Evolutionary conservation across 2,888 invertebrate genomes (phyloP).

Genomic region (Zeuzera pyrina): DNA sequence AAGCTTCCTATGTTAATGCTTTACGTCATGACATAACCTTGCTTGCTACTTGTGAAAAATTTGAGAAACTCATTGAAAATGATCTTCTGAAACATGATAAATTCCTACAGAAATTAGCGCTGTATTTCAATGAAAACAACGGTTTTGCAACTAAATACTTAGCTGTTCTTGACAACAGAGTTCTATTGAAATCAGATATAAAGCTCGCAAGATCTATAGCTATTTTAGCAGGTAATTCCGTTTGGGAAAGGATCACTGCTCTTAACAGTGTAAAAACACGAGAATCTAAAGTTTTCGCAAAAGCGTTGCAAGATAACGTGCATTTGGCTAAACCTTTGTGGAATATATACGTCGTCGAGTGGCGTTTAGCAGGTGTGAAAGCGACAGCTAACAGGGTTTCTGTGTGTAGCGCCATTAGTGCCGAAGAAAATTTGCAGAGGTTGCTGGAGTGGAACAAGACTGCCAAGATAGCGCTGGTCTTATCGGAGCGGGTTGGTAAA

Average conservation of each 20-base stretch:
- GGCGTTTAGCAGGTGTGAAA: conserved; percentile 33
- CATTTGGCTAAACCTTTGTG: conserved; percentile 29
- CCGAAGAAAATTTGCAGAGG: conserved; percentile 19
- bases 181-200: neutral
- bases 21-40: conserved; percentile 25
- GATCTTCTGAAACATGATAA: neutral
- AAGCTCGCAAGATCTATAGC: neutral
- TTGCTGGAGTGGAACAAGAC: conserved; percentile 30
- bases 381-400: conserved; percentile 31
- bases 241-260: conserved; percentile 8
- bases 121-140: neutral
- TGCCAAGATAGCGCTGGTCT: conserved; percentile 24
- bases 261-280: conserved; percentile 15
- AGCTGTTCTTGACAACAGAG: neutral
- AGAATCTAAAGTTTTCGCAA: conserved; percentile 17
- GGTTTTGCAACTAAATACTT: neutral
- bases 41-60: neutral
- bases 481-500: too few relatives aligned
- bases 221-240: neutral
- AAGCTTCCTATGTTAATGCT: conserved; percentile 38
- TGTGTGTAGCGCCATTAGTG: conserved; percentile 22
- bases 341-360: conserved; percentile 25
- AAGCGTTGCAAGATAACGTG: conserved; percentile 30
- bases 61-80: neutral
- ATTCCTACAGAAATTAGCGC: neutral